Evolutionary conservation across 1,140 invertebrate species (phyloP).

Genomic region (Zaprionus ghesquierei): DNA sequence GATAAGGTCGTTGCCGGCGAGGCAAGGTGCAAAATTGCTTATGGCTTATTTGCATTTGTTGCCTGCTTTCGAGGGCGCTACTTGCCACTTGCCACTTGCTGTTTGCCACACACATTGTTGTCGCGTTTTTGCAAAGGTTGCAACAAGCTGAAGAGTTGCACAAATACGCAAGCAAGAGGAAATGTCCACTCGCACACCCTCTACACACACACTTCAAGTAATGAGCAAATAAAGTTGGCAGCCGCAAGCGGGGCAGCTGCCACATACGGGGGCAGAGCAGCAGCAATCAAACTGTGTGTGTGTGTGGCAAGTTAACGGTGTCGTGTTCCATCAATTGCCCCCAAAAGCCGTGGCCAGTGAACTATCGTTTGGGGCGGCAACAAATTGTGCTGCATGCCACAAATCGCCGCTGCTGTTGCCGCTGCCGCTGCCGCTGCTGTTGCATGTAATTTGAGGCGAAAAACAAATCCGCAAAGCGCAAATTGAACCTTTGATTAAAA

Average conservation of each 20-base stretch:
- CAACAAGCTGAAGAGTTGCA: conserved; percentile 36
- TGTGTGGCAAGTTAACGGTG: not conserved
- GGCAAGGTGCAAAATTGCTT: conserved; percentile 18
- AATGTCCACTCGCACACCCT: conserved; percentile 31
- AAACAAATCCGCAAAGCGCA: conserved; percentile 47
- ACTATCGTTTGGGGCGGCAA: not conserved
- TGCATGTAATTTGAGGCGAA: conserved; percentile 31
- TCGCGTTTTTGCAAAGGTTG: not conserved
- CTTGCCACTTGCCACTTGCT: not conserved
- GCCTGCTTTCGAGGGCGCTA: conserved; percentile 16
- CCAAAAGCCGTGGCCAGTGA: not conserved
- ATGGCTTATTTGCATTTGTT: conserved; percentile 20
- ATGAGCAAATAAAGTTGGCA: conserved; percentile 54
- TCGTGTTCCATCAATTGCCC: conserved; percentile 34
- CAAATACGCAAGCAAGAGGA: conserved; percentile 55
- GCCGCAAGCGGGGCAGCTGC: conserved; percentile 34
- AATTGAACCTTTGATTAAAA: conserved; percentile 57
- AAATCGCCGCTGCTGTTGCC: conserved; percentile 25
- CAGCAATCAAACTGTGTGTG: conserved; percentile 18
- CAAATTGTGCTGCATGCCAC: conserved; percentile 45
- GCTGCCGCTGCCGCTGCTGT: conserved; percentile 16
- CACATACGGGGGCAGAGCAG: not conserved
- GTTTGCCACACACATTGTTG: conserved; percentile 6
- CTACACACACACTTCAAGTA: conserved; percentile 39
- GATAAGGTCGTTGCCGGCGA: conserved; percentile 20